phyloP scores from a whole-genome alignment of 2,797 vertebrate species.

The Crocidura indochinensis region DNA sequence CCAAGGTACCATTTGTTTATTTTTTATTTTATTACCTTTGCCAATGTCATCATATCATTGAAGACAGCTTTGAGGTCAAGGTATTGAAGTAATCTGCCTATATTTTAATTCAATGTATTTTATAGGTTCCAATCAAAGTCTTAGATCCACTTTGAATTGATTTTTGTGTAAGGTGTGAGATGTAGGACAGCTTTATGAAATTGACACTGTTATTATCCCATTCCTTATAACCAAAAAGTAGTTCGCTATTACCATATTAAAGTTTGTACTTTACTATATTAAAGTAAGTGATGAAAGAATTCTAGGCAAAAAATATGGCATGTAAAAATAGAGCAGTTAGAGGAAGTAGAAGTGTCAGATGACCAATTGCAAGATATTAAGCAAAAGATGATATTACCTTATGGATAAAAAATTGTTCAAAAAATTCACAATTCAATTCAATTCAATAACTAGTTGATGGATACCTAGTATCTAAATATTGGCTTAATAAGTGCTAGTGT shows the following conservation, averaged over 20 bases:
- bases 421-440: slow-evolving; percentile 22
- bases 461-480: slow-evolving; percentile 25
- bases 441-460: slow-evolving; percentile 28
- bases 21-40: too few species aligned
- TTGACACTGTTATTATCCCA: background rate
- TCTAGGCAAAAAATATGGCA: slow-evolving; percentile 13
- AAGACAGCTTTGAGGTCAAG: too few species aligned
- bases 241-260: background rate
- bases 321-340: background rate
- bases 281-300: slow-evolving; percentile 29
- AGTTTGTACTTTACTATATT: slow-evolving; percentile 26
- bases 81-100: too few species aligned
- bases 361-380: background rate
- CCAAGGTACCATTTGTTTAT: too few species aligned
- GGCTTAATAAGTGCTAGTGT: background rate
- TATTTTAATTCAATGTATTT: too few species aligned
- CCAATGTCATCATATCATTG: too few species aligned
- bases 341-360: background rate
- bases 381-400: background rate
- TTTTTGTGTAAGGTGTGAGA: too few species aligned
- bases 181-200: background rate
- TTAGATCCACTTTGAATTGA: too few species aligned
- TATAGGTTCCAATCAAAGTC: too few species aligned
- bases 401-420: background rate
- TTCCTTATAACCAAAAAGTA: background rate